phyloP scores from a whole-genome alignment of 2,888 invertebrate genomes.

The Watsonalla binaria region DNA sequence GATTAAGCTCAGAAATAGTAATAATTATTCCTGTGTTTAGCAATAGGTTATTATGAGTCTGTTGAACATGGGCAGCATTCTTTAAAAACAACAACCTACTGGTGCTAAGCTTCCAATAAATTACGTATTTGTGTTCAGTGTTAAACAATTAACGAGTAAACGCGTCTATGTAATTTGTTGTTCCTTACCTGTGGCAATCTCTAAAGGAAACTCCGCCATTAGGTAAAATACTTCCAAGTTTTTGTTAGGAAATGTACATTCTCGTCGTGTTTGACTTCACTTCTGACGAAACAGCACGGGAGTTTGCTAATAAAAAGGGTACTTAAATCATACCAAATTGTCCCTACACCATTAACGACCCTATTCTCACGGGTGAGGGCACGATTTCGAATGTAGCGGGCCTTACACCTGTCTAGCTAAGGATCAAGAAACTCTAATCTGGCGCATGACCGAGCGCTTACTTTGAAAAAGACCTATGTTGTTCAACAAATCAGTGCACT shows the following conservation, averaged over 20 bases:
- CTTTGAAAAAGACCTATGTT: constrained; percentile 47
- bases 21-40: no score
- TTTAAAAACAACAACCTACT: no score
- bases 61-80: no score
- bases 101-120: no score
- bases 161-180: constrained; percentile 16
- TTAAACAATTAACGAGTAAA: no score
- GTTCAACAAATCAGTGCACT: constrained; percentile 37
- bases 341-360: constrained; percentile 33
- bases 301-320: constrained; percentile 52
- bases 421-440: constrained; percentile 67
- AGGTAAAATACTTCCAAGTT: constrained; percentile 28
- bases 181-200: constrained; percentile 42
- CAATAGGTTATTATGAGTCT: no score
- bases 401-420: constrained; percentile 61
- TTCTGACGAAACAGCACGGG: constrained; percentile 51
- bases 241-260: constrained; percentile 34
- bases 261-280: constrained; percentile 21
- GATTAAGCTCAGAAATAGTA: no score
- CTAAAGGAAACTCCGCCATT: constrained; percentile 21
- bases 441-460: constrained; percentile 41
- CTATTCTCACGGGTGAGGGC: constrained; percentile 31
- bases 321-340: constrained; percentile 36
- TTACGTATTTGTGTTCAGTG: no score
- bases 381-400: constrained; percentile 30